Evolutionary conservation across 2,888 invertebrate species (phyloP).

Genomic region (Ceraclea dissimilis): DNA sequence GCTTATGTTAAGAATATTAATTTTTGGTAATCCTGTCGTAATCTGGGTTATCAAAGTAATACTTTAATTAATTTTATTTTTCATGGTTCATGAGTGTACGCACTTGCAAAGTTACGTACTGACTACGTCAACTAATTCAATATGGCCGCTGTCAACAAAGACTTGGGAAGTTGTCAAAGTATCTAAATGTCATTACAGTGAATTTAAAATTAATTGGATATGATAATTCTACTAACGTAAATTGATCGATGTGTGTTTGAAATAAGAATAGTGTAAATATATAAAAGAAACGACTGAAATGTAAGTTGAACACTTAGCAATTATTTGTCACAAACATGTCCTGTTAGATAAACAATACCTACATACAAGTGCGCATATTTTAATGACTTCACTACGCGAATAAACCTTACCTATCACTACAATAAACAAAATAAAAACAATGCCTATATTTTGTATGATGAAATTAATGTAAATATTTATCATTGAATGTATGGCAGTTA

Average conservation of each 20-base stretch:
- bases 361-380: constrained; percentile 1
- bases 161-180: constrained; percentile 20
- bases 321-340: not conserved
- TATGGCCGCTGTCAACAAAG: constrained; percentile 25
- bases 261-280: not conserved
- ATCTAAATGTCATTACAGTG: constrained; percentile 14
- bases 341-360: constrained; percentile 5
- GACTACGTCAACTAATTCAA: constrained; percentile 10
- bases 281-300: constrained; percentile 13
- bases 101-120: too few species aligned
- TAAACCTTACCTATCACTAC: too few species aligned
- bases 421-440: too few species aligned
- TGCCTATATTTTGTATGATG: too few species aligned
- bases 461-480: too few species aligned
- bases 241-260: constrained; percentile 6
- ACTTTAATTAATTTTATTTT: too few species aligned
- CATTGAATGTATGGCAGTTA: too few species aligned
- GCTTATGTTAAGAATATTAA: too few species aligned
- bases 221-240: not conserved
- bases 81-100: too few species aligned
- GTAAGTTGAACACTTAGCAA: constrained; percentile 13
- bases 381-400: not conserved
- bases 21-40: too few species aligned
- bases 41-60: too few species aligned
- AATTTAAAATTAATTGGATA: constrained; percentile 3